A percentile compares a stretch with the other conserved stretches of the same genome.
These are phyloP conservation scores for Rhadina sibilatrix DNA, from an alignment of 2,113 vertebrate species.

Conservation along the genomic window DNA sequence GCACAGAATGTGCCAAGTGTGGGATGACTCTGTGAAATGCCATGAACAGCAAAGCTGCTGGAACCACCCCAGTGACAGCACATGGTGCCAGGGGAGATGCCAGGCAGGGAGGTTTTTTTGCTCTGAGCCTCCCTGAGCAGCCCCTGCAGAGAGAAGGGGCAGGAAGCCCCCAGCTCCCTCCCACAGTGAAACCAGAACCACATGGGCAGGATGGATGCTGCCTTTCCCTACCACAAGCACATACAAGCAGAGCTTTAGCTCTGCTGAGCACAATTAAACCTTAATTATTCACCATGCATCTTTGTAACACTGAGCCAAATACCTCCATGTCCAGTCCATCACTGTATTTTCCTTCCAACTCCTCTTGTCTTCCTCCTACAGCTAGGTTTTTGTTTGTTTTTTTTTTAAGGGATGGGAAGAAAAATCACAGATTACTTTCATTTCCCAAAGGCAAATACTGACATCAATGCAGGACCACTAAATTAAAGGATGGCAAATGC, in stretches of 20 bases:
- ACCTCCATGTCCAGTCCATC: not conserved
- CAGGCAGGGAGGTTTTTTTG: not conserved
- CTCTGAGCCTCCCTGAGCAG: not conserved
- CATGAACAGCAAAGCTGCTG: not conserved
- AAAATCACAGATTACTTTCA: not conserved
- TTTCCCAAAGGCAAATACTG: not conserved
- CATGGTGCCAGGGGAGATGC: accelerated
- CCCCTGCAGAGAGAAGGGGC: not conserved
- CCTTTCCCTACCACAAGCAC: not conserved
- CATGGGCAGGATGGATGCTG: accelerated
- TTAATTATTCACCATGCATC: not conserved
- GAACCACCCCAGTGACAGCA: not conserved
- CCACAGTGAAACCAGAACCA: not conserved
- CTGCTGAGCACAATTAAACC: not conserved
- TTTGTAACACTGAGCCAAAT: not conserved
- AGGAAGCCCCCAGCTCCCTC: not conserved
- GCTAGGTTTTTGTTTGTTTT: not conserved
- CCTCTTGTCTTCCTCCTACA: not conserved
- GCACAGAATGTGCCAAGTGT: accelerated
- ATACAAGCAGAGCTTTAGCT: not conserved
- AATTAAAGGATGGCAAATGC: not conserved
- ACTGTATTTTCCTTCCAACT: not conserved
- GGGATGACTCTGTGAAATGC: not conserved
- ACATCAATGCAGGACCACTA: not conserved
- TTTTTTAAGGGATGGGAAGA: not conserved